Evolutionary conservation across 2,113 vertebrate genomes (phyloP), one percentile per base, ranked within the genome.

Genomic region (Ancistrus triradiatus): DNA sequence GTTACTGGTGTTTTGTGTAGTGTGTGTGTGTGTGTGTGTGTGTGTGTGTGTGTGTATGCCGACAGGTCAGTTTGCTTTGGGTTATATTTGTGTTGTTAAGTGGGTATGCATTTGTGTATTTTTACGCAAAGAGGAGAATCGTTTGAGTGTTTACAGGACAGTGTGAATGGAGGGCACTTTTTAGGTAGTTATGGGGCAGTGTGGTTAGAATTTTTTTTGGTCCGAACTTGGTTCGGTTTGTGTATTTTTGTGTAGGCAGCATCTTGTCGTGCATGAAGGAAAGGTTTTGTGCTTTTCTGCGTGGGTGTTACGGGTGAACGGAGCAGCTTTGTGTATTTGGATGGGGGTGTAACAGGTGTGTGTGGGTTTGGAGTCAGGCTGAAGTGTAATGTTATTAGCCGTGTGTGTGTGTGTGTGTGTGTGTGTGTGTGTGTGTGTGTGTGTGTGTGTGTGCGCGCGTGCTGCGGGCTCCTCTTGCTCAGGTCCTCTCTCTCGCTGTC

Each of bases 391-490:
- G 0, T 14, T n/a, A n/a, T n/a, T n/a, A n/a, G n/a, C n/a, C n/a
- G 9, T 21, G 53, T 17, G 31, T 42, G 10, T 33, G 7, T 5
- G 57, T n/a, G 33, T 38, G 59, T 49, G 59, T 37, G 33, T 33
- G 42, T 44, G 0, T 14, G 10, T n/a, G 0, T 14, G 9, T 21
- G 53, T 17, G 31, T 42, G 10, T 33, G 7, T 5, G 57, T n/a
- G 33, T 38, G 59, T 49, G 59, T 37, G 33, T 33, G 42, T 44
- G 0, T 14, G 10, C 42, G 49, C 31, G 66, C 55, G 40, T 22
- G 24, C 19, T 28, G 58, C 55, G 64, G 42, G 40, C 59, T 51
- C 74, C 59, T 59, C 57, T 38, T 63, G 58, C 55, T 56, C 27
- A 6, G 27, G 57, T 66, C 57, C 52, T 63, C 58, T 8, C 27